Conservation (phyloP, 2,888 invertebrate genomes). For the Mesodorylaimus sp. region DNA sequence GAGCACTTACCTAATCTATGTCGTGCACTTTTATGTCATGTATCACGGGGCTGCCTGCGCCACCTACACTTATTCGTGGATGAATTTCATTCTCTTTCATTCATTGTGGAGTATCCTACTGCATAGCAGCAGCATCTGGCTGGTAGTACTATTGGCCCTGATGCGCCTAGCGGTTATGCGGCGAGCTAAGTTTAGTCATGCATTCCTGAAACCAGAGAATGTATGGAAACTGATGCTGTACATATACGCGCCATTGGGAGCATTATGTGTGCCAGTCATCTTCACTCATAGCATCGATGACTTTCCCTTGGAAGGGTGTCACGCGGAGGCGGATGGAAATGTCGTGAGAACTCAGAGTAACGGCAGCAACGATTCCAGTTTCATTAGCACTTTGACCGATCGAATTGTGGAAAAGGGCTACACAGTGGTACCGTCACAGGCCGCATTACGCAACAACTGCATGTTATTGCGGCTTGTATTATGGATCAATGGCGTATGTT, state of each 20-base stretch:
- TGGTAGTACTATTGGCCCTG: conserved; percentile 1
- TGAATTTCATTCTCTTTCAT: conserved; percentile 7
- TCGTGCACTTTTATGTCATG: background rate
- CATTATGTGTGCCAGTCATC: background rate
- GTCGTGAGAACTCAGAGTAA: background rate
- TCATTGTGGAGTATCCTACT: background rate
- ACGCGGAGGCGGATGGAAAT: background rate
- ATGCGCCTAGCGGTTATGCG: conserved; percentile 1
- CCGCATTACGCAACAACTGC: background rate
- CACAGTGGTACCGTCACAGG: background rate
- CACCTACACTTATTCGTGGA: conserved; percentile 4
- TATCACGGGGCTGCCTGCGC: background rate
- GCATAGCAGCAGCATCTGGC: conserved; percentile 2
- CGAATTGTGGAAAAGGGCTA: background rate
- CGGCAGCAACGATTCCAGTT: too few species aligned
- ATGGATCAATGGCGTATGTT: background rate
- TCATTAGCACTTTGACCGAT: too few species aligned
- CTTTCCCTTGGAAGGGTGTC: background rate
- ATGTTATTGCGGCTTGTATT: background rate
- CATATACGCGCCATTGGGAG: background rate
- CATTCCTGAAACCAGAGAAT: background rate
- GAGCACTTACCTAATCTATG: conserved; percentile 3
- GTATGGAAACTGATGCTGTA: background rate
- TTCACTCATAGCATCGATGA: background rate
- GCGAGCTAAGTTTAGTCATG: background rate